Conservation (phyloP, 2,113 vertebrate genomes). For the Elanus axillaris region DNA sequence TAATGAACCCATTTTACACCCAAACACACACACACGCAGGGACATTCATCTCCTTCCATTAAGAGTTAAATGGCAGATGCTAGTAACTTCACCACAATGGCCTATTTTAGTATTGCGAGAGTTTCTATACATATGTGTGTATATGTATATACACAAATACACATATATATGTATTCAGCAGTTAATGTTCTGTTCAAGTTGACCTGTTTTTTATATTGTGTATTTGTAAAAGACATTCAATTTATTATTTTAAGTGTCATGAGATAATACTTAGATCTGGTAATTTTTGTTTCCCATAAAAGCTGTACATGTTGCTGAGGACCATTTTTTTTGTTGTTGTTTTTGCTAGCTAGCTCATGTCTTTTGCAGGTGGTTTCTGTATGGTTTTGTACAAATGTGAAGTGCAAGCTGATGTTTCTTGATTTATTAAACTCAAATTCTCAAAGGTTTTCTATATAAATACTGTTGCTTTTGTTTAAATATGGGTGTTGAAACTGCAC, state of each 20-base stretch:
- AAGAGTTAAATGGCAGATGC: slow-evolving; percentile 47
- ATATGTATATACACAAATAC: slow-evolving; percentile 51
- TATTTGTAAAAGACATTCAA: slow-evolving; percentile 71
- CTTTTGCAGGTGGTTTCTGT: slow-evolving; percentile 47
- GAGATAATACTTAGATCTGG: not conserved
- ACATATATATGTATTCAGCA: slow-evolving; percentile 25
- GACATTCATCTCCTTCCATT: slow-evolving; percentile 33
- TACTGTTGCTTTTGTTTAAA: slow-evolving; percentile 6
- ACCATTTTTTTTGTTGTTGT: slow-evolving; percentile 1
- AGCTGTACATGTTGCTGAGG: slow-evolving; percentile 35
- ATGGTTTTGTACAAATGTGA: slow-evolving; percentile 64
- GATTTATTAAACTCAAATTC: slow-evolving; percentile 75
- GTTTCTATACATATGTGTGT: slow-evolving; percentile 46
- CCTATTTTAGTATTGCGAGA: slow-evolving; percentile 75
- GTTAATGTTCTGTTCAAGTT: slow-evolving; percentile 61
- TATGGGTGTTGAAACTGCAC: slow-evolving; percentile 24
- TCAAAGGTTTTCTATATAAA: slow-evolving; percentile 56
- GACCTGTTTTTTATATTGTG: slow-evolving; percentile 64
- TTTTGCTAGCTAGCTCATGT: slow-evolving; percentile 26
- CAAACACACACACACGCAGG: not conserved
- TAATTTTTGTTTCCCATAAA: slow-evolving; percentile 19
- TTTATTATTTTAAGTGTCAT: slow-evolving; percentile 59
- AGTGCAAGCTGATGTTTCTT: slow-evolving; percentile 49
- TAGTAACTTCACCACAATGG: slow-evolving; percentile 81
- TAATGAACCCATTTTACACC: not conserved